Percentiles rank a stretch among this genome's conserved stretches.
Conservation (phyloP, 2,888 invertebrate genomes). For the Hymenopus coronatus region DNA sequence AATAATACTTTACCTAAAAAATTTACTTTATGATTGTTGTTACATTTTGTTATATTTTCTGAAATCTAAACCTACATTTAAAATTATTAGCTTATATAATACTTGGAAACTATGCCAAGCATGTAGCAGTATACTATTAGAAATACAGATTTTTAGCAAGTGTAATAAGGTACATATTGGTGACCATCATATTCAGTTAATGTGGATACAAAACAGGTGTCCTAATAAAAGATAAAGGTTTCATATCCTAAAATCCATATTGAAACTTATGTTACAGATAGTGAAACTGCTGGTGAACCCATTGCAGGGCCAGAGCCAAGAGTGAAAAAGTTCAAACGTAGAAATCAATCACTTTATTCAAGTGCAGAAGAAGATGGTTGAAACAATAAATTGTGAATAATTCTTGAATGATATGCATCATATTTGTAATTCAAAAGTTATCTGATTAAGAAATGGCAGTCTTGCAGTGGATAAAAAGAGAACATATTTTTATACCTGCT, state of each 20-base stretch:
- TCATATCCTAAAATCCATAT: not conserved
- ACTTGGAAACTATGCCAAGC: too few species aligned
- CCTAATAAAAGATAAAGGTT: too few species aligned
- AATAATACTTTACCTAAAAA: too few species aligned
- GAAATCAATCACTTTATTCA: constrained; percentile 48
- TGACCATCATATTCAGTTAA: too few species aligned
- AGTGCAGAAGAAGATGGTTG: constrained; percentile 5
- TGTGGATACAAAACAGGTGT: too few species aligned
- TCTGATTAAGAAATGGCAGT: not conserved
- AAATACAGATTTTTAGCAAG: too few species aligned
- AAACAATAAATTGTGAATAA: not conserved
- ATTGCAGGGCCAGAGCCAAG: constrained; percentile 32
- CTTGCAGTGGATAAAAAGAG: not conserved
- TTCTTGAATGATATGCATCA: not conserved
- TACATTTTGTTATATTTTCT: too few species aligned
- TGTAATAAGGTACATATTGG: too few species aligned
- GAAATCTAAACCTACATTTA: too few species aligned
- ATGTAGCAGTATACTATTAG: too few species aligned
- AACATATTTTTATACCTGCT: not conserved
- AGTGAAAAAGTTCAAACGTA: constrained; percentile 48
- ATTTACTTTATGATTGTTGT: too few species aligned
- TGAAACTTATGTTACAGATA: not conserved
- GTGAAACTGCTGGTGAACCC: not conserved
- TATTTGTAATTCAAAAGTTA: not conserved
- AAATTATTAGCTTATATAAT: too few species aligned